phyloP scores from a whole-genome alignment of 2,113 vertebrate genomes.

The Alethe castanea region DNA sequence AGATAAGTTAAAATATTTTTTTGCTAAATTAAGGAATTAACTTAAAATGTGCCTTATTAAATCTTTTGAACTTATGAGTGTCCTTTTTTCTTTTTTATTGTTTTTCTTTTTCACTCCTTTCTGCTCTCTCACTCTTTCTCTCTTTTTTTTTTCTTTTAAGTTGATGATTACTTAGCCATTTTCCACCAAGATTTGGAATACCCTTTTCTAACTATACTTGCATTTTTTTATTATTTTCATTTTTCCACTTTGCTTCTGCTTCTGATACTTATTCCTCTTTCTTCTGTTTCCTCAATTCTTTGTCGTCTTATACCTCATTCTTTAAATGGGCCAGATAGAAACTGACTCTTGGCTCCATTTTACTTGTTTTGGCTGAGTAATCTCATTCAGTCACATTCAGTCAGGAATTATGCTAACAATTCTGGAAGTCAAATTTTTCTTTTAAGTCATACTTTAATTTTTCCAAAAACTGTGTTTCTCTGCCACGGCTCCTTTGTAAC shows the following conservation, averaged over 20 bases:
- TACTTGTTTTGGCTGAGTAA: not conserved
- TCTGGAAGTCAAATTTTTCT: not conserved
- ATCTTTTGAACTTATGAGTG: not conserved
- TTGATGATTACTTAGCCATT: not conserved
- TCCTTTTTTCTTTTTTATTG: not conserved
- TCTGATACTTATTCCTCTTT: not conserved
- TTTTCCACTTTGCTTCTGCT: not conserved
- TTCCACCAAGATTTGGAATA: not conserved
- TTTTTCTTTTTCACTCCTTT: not conserved
- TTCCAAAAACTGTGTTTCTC: not conserved
- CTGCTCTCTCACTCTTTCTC: not conserved
- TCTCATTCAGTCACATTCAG: not conserved
- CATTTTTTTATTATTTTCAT: not conserved
- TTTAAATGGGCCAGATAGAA: not conserved
- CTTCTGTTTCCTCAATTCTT: not conserved
- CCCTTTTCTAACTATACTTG: not conserved
- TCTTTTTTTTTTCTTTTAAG: not conserved
- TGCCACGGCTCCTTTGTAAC: not conserved
- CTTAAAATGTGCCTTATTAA: not conserved
- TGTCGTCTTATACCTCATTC: not conserved
- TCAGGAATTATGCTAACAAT: not conserved
- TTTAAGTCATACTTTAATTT: not conserved
- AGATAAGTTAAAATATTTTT: not conserved
- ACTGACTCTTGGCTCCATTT: not conserved
- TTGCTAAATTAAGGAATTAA: not conserved